These are phyloP conservation scores for Serinus canaria DNA, from an alignment of 2,113 vertebrate species.

Conservation along the genomic window DNA sequence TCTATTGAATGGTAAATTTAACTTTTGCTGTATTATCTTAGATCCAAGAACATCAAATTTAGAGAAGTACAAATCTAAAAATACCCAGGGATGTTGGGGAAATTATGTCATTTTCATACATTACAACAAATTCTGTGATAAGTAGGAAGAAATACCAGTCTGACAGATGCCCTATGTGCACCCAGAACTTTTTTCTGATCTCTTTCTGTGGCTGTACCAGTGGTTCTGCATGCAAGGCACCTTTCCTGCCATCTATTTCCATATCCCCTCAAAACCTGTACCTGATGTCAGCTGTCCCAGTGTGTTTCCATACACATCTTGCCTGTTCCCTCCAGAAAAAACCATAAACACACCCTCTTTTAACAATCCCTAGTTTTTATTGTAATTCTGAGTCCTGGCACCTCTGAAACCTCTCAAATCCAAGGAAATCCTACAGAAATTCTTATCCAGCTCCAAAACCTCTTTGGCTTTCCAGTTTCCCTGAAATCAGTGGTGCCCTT, in stretches of 20 bases:
- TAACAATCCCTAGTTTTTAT: neutral
- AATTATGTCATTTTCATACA: neutral
- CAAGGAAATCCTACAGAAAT: neutral
- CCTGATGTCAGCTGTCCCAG: neutral
- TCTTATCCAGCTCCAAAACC: neutral
- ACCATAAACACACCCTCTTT: neutral
- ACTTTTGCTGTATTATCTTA: neutral
- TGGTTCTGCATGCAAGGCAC: neutral
- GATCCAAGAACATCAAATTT: neutral
- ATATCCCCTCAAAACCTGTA: neutral
- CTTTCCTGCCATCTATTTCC: neutral
- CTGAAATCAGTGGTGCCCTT: neutral
- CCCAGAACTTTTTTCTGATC: neutral
- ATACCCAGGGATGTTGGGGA: neutral
- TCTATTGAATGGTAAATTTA: neutral
- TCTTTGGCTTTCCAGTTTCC: neutral
- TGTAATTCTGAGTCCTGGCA: neutral
- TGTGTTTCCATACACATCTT: neutral
- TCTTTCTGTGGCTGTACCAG: neutral
- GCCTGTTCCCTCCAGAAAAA: neutral
- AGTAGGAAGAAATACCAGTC: neutral
- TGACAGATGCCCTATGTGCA: neutral
- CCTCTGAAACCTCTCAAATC: neutral
- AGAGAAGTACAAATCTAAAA: neutral
- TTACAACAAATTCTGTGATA: neutral